phyloP scores from a whole-genome alignment of 2,113 vertebrate genomes.

The Crotalus tigris region DNA sequence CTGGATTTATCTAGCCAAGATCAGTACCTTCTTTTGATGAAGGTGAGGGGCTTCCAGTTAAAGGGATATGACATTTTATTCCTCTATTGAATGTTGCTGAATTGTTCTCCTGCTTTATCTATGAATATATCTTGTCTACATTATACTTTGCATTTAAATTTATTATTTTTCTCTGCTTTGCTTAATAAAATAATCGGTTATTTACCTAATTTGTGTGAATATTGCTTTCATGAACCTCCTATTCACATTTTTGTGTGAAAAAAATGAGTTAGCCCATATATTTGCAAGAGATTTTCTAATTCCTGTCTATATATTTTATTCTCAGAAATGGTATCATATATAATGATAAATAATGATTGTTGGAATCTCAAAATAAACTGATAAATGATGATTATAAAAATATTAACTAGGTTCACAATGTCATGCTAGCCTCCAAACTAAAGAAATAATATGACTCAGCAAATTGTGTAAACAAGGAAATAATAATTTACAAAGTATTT shows the following conservation, averaged over 20 bases:
- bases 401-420: neutral
- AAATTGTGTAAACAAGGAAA: no score
- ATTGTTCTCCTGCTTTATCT: neutral
- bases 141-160: neutral
- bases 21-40: neutral
- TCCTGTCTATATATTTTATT: neutral
- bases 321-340: neutral
- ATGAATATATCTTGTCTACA: neutral
- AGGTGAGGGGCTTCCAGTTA: neutral
- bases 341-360: neutral
- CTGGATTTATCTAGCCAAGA: neutral
- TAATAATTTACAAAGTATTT: no score
- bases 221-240: neutral
- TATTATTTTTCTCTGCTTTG: neutral
- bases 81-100: neutral
- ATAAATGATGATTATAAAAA: neutral
- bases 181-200: neutral
- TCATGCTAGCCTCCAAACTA: no score
- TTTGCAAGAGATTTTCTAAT: neutral
- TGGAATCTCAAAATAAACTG: neutral
- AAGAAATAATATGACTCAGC: no score
- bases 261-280: neutral
- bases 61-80: neutral
- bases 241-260: neutral
- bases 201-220: neutral